Evolutionary conservation across 2,888 invertebrate species (phyloP), one percentile per base, ranked within the genome.

Genomic region (Lathronympha strigana): DNA sequence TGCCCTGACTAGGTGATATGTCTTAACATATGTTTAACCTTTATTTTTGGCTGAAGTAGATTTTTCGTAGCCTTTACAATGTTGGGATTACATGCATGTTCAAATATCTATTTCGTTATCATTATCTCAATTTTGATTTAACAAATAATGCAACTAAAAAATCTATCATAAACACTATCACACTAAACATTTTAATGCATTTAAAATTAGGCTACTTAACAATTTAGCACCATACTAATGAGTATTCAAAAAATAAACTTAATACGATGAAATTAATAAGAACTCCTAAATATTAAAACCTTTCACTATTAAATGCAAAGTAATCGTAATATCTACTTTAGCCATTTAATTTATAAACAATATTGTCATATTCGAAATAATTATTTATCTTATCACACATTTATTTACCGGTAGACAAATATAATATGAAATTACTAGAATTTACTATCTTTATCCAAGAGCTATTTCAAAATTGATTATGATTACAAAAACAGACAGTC

Each of bases 211-310:
- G 58, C 67, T 63, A 61, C 51, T 51, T 53, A 72, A 51, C 45
- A 61, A 69, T 72, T 72, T 76, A 78, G 77, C 77, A 77, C 77
- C 78, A 72, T 75, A 69, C 67, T 75, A 74, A 72, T 64, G 73
- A 76, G 72, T 76, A 76, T 76, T 72, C 23, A 70, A 70, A 66
- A 69, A 45, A 15, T 50, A 50, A 50, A 50, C 23, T 50, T 31
- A 28, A 28, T 2, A 25, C 60, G 21, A 53, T 23, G n/a, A 50
- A 45, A 15, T 63, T 11, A 43, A 66, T 58, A 43, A 61, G 54
- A 15, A 66, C 69, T 49, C 66, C 64, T 72, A 69, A 63, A 61
- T 64, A 72, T 61, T 50, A 53, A 40, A 33, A 57, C 21, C 23
- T 51, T 61, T 36, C 58, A 36, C 69, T 72, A 76, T 72, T 77